These are phyloP conservation scores for Crossocerus cetratus DNA, from an alignment of 2,888 invertebrate species.

Conservation along the genomic window DNA sequence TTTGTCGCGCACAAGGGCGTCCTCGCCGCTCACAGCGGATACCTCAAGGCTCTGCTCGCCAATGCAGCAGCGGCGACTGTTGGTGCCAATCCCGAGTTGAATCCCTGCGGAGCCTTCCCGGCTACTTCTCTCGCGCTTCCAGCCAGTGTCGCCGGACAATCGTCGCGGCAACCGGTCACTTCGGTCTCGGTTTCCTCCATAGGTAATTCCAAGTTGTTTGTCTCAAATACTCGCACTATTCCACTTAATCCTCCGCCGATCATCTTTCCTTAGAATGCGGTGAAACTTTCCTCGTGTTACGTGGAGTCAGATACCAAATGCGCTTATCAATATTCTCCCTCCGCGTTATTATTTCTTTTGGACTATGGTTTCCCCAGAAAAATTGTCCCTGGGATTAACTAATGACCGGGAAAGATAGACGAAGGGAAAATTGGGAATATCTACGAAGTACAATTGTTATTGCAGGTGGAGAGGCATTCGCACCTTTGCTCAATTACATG, in stretches of 20 bases:
- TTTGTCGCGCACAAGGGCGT: conserved; percentile 84
- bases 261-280: no score
- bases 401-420: no score
- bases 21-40: conserved; percentile 84
- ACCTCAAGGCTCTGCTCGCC: conserved; percentile 82
- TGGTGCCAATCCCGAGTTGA: conserved; percentile 34
- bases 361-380: no score
- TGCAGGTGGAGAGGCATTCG: conserved; percentile 78
- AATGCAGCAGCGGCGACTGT: conserved; percentile 51
- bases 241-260: no score
- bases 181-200: conserved; percentile 73
- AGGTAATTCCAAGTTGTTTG: conserved; percentile 64
- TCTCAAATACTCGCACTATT: neutral
- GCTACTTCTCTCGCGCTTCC: conserved; percentile 34
- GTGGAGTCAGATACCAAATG: no score
- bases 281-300: no score
- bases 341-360: no score
- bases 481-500: conserved; percentile 85
- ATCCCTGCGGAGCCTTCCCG: conserved; percentile 21
- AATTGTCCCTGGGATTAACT: no score
- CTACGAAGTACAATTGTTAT: neutral
- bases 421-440: no score
- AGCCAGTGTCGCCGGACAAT: conserved; percentile 31
- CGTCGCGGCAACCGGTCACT: conserved; percentile 58
- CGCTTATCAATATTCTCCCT: no score